These are phyloP conservation scores for Pholis gunnellus DNA, from an alignment of 2,113 vertebrate genomes.

Conservation along the genomic window DNA sequence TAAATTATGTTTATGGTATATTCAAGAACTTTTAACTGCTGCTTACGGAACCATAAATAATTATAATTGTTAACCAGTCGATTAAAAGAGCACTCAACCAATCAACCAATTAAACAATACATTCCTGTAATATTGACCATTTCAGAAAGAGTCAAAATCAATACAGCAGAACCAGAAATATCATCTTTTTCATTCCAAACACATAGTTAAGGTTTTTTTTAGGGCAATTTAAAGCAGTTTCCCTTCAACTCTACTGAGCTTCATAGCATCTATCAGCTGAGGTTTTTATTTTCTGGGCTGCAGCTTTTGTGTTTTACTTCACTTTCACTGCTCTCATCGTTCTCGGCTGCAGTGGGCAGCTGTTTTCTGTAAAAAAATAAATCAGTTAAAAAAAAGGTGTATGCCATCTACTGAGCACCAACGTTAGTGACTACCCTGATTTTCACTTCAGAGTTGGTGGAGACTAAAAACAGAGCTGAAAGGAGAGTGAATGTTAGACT, in stretches of 20 bases:
- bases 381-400: not conserved
- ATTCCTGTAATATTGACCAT: not conserved
- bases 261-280: not conserved
- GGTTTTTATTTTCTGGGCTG: conserved; percentile 1
- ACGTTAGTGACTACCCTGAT: not conserved
- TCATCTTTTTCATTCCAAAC: not conserved
- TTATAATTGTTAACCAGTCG: not conserved
- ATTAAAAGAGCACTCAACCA: not conserved
- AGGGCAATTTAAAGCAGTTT: not conserved
- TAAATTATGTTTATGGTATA: not conserved
- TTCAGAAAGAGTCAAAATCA: not conserved
- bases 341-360: not conserved
- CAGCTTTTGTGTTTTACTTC: not conserved
- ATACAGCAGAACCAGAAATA: not conserved
- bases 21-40: not conserved
- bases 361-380: not conserved
- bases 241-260: not conserved
- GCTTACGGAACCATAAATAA: not conserved
- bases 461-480: not conserved
- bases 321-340: not conserved
- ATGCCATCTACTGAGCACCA: not conserved
- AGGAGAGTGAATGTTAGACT: not conserved
- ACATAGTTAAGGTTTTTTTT: not conserved
- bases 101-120: not conserved
- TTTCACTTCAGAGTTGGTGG: not conserved